A percentile compares a stretch with the other conserved stretches of the same genome.
phyloP scores from a whole-genome alignment of 2,888 invertebrate species.

The Hirudinaria manillensis region DNA sequence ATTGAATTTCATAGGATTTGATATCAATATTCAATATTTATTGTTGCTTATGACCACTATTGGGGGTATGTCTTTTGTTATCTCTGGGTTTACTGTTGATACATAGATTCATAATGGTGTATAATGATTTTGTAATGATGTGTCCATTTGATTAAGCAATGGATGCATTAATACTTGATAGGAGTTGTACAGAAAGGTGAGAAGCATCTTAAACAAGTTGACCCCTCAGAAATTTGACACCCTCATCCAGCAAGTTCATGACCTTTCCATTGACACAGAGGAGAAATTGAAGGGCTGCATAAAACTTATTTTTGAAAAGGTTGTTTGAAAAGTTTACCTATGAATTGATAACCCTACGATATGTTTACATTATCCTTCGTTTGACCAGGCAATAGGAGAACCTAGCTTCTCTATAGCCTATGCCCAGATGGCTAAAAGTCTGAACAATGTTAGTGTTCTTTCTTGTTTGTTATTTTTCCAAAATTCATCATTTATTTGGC shows the following conservation, averaged over 20 bases:
- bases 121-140: too few relatives aligned
- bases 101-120: too few relatives aligned
- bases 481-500: conserved; percentile 2
- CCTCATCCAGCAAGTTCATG: conserved; percentile 70
- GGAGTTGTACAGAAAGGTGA: conserved; percentile 72
- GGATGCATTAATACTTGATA: conserved; percentile 10
- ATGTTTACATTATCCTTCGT: not conserved
- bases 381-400: conserved; percentile 73
- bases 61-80: too few relatives aligned
- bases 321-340: conserved; percentile 42
- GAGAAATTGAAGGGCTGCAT: conserved; percentile 76
- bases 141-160: too few relatives aligned
- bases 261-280: conserved; percentile 71
- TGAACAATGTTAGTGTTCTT: conserved; percentile 33
- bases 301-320: conserved; percentile 85
- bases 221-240: conserved; percentile 88
- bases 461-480: not conserved
- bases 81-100: too few relatives aligned
- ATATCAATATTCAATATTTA: too few relatives aligned
- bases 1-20: too few relatives aligned
- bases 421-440: conserved; percentile 65
- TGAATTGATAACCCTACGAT: not conserved
- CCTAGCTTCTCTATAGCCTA: conserved; percentile 87
- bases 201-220: conserved; percentile 83
- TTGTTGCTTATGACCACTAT: too few relatives aligned